These are phyloP conservation scores for Agapornis roseicollis DNA, from an alignment of 2,113 vertebrate species.

Conservation along the genomic window DNA sequence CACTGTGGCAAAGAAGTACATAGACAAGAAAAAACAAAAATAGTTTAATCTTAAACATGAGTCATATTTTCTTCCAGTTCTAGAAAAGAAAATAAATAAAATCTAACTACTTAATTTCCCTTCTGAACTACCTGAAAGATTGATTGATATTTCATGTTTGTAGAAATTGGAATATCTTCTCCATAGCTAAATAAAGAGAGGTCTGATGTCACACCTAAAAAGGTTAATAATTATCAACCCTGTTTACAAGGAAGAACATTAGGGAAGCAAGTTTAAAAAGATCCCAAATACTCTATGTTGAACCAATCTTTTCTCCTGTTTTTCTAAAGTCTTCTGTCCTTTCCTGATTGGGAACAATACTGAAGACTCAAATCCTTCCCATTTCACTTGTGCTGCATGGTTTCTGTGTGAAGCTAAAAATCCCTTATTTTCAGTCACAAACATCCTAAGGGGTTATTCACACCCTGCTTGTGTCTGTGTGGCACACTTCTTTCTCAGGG, in stretches of 20 bases:
- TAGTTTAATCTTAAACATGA: neutral
- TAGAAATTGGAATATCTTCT: neutral
- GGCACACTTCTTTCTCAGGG: neutral
- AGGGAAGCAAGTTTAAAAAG: neutral
- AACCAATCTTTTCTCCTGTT: neutral
- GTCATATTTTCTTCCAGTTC: neutral
- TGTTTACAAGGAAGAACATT: neutral
- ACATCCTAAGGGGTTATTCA: neutral
- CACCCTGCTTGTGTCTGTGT: neutral
- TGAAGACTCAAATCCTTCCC: neutral
- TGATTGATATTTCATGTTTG: neutral
- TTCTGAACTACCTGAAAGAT: conserved; percentile 4
- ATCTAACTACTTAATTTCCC: neutral
- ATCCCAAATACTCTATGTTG: neutral
- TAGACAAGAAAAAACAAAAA: neutral
- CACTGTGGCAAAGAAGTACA: neutral
- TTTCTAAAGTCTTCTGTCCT: neutral
- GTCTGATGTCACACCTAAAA: neutral
- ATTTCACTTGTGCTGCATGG: neutral
- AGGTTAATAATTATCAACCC: neutral
- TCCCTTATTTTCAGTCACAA: neutral
- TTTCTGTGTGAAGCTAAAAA: neutral
- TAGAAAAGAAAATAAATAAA: neutral
- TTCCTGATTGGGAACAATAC: neutral
- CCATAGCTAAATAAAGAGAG: neutral